Evolutionary conservation across 2,797 vertebrate species (phyloP).

Genomic region (Myripristis murdjan): DNA sequence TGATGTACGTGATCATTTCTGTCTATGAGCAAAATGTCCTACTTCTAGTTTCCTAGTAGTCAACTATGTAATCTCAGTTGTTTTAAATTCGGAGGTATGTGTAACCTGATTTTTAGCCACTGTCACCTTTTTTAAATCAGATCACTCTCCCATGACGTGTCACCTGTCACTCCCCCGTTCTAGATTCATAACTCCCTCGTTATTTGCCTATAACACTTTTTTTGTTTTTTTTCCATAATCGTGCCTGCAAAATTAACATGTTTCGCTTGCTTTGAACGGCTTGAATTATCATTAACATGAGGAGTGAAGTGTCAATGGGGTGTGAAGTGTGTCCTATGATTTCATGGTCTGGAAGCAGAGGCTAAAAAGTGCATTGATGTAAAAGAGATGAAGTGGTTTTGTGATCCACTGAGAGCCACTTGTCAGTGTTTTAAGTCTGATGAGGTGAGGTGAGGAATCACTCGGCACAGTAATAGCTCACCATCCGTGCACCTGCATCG

Average conservation of each 20-base stretch:
- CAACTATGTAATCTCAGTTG: constrained; percentile 1
- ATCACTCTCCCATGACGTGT: constrained; percentile 29
- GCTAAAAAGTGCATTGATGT: constrained; percentile 50
- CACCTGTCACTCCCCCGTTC: constrained; percentile 47
- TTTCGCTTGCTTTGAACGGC: constrained; percentile 51
- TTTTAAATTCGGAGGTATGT: neutral
- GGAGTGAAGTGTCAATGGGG: constrained; percentile 66
- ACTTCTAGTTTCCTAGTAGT: too few relatives aligned
- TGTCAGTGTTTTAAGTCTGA: constrained; percentile 52
- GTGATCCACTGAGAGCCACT: constrained; percentile 60
- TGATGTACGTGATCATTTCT: too few relatives aligned
- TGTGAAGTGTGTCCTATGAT: constrained; percentile 63
- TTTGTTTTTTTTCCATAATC: constrained; percentile 38
- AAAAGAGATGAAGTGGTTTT: constrained; percentile 63
- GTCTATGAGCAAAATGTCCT: too few relatives aligned
- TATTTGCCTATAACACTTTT: constrained; percentile 50
- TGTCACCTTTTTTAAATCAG: constrained; percentile 37
- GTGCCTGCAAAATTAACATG: constrained; percentile 56
- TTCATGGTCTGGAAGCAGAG: constrained; percentile 26
- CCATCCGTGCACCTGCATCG: constrained; percentile 20
- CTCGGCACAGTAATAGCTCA: constrained; percentile 13
- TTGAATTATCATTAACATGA: constrained; percentile 66
- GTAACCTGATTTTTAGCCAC: neutral
- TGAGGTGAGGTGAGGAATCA: constrained; percentile 41
- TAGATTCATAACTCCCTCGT: constrained; percentile 30